These are phyloP conservation scores for Lithophane socia DNA, from an alignment of 2,888 invertebrate species.

Conservation along the genomic window DNA sequence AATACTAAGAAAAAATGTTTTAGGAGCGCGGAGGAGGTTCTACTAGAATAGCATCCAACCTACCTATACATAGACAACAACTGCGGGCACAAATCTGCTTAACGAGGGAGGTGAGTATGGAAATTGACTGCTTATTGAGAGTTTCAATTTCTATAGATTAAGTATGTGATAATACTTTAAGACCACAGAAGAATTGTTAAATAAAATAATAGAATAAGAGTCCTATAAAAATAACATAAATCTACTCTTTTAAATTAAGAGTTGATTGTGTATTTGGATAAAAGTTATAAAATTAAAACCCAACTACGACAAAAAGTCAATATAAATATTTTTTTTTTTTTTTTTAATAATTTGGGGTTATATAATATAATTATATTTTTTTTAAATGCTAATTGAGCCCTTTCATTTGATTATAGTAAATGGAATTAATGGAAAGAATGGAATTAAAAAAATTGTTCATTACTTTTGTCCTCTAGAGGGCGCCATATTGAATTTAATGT, in stretches of 20 bases:
- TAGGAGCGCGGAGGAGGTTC: background rate
- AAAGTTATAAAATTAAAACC: too few relatives aligned
- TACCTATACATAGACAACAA: background rate
- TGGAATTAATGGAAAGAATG: too few relatives aligned
- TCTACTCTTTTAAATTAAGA: background rate
- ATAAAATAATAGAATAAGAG: background rate
- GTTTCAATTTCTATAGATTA: background rate
- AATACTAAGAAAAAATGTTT: background rate
- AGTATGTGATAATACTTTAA: background rate
- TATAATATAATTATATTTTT: too few relatives aligned
- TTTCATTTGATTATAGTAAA: too few relatives aligned
- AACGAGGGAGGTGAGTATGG: constrained; percentile 2
- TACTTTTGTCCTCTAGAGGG: too few relatives aligned
- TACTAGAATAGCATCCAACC: background rate
- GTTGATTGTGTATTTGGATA: background rate
- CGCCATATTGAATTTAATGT: too few relatives aligned
- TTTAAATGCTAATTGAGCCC: too few relatives aligned
- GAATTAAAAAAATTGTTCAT: too few relatives aligned
- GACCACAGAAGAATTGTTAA: background rate
- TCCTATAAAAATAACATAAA: background rate
- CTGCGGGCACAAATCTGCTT: background rate
- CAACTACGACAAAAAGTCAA: too few relatives aligned
- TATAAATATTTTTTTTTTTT: too few relatives aligned
- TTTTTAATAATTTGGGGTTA: too few relatives aligned
- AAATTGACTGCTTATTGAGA: background rate